These are phyloP conservation scores for Cephus runcator DNA, from an alignment of 2,888 invertebrate genomes.

Conservation along the genomic window DNA sequence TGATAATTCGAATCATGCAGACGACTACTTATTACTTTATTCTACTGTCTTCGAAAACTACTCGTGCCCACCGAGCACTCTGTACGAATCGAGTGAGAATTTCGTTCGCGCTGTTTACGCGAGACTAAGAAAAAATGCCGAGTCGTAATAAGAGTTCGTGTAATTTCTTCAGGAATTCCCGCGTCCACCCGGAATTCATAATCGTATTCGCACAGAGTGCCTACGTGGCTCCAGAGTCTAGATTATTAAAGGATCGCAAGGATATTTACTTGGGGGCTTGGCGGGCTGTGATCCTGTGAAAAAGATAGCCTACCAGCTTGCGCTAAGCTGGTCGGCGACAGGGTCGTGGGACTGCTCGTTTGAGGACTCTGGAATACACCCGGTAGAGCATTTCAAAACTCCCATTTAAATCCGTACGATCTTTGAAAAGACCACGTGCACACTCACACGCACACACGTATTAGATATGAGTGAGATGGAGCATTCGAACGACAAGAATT, in stretches of 20 bases:
- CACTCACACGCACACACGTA: background rate
- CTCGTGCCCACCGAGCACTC: background rate
- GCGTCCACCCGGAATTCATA: too few relatives aligned
- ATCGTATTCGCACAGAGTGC: background rate
- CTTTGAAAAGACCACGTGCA: too few relatives aligned
- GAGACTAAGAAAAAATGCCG: constrained; percentile 35
- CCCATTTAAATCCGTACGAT: background rate
- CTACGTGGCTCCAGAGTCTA: constrained; percentile 4
- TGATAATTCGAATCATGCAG: too few relatives aligned
- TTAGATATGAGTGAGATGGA: background rate
- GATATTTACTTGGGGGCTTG: constrained; percentile 64
- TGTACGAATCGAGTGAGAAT: background rate
- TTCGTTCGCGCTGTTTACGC: too few relatives aligned
- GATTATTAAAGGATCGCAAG: constrained; percentile 41
- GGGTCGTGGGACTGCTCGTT: constrained; percentile 77
- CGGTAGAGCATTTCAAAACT: constrained; percentile 42
- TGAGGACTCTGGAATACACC: constrained; percentile 72
- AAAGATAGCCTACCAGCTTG: constrained; percentile 65
- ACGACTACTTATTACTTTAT: too few relatives aligned
- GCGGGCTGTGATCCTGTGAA: constrained; percentile 63
- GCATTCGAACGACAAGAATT: too few relatives aligned
- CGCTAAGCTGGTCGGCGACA: constrained; percentile 76
- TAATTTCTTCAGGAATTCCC: constrained; percentile 22
- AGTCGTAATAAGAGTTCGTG: constrained; percentile 53
- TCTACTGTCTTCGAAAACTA: too few relatives aligned